Conservation (phyloP, 1,140 invertebrate genomes). For the Trachymyrmex cornetzi region DNA sequence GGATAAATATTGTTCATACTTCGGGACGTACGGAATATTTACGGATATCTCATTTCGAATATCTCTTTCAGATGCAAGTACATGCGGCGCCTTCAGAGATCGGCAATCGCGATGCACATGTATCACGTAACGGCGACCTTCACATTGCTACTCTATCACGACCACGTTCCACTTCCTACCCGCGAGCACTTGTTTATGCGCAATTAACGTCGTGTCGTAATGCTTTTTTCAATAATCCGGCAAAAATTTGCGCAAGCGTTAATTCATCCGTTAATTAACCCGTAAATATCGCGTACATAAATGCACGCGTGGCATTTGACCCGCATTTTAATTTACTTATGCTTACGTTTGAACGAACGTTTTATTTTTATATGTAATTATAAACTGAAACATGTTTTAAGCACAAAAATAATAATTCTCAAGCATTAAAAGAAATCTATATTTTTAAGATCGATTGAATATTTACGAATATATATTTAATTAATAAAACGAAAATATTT, state of each 20-base stretch:
- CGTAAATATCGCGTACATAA: too few species aligned
- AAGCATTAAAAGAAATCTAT: too few species aligned
- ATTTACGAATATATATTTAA: too few species aligned
- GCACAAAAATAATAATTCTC: too few species aligned
- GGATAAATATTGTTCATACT: too few species aligned
- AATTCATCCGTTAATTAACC: neutral
- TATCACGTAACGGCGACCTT: constrained; percentile 62
- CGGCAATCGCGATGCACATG: neutral
- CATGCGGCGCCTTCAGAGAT: constrained; percentile 24
- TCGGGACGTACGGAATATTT: neutral
- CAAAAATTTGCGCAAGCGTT: constrained; percentile 21
- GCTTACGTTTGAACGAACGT: too few species aligned
- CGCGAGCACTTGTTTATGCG: constrained; percentile 54
- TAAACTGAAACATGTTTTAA: too few species aligned
- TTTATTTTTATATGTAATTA: too few species aligned
- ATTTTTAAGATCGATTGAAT: too few species aligned
- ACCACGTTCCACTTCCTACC: constrained; percentile 59
- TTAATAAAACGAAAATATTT: too few species aligned
- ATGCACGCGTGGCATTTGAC: too few species aligned
- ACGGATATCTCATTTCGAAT: neutral
- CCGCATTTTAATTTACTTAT: too few species aligned
- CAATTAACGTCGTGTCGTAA: constrained; percentile 55
- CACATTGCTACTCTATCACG: constrained; percentile 65
- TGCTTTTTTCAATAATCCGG: constrained; percentile 49
- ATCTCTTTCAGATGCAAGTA: constrained; percentile 29